Base-by-base conservation (phyloP, 2,888 invertebrate genomes). In the Microchrysa polita region DNA sequence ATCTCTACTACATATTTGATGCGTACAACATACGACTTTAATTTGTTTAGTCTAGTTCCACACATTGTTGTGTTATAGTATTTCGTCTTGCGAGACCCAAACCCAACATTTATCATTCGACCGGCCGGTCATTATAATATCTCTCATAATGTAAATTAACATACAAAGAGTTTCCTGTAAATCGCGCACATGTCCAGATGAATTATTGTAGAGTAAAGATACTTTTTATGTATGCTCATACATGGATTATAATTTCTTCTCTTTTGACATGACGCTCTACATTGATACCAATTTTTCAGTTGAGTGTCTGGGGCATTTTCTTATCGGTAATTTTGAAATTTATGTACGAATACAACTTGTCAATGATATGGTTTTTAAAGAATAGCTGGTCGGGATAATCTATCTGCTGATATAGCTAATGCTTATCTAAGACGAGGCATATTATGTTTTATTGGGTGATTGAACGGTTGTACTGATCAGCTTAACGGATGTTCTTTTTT, bases 141-240 rank as follows among this genome's bases (percentile, higher is more conserved):
- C 52, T 52, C 52, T 10, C 14, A 57, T 16, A 69, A 48, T 48
- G 40, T 69, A 69, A 69, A 69, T 69, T 69, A 40, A 40, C 14
- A 22, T n/a, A 69, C 69, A 69, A 69, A 55, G 69, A 40, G 20
- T 55, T 69, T 69, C 69, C 69, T 69, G 69, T 69, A 48, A 22
- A 65, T 14, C 48, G 12, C 44, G 48, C 34, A 14, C 1, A 1
- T 10, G 48, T 12, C 44, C 2, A 22, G 42, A 48, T 48, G 48
- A 40, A 10, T 10, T 18, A n/a, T 59, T 16, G 42, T 40, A n/a
- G 42, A 48, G 7, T 44, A 48, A 48, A 65, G 12, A 48, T 34
- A n/a, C n/a, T n/a, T n/a, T n/a, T n/a, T n/a, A n/a, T n/a, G n/a
- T n/a, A 34, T 34, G 27, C 7, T 5, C 27, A 34, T 34, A 34